Base-by-base conservation (phyloP, 37 sponge, comb jelly and placozoan genomes). In the Petrosia ficiformis region DNA sequence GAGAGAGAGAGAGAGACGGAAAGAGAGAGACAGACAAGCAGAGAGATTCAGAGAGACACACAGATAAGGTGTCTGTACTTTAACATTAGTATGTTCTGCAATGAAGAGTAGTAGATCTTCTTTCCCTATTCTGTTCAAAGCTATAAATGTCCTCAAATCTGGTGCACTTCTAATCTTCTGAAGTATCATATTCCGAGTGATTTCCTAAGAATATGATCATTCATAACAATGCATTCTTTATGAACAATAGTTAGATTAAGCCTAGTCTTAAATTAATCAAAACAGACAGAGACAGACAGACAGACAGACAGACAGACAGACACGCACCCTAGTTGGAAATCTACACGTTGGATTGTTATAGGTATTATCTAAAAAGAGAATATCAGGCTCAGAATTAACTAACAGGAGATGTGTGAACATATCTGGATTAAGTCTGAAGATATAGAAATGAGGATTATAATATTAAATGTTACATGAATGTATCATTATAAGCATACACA, bases 361-460 rank as follows among this genome's bases (percentile, higher is more conserved):
- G n/a, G 94, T 90, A 71, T 96, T 96, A 71, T 96, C 97, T 25
- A 96, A 56, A 73, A 88, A 96, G 44, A 96, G 80, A 16, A 81
- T 33, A 64, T 96, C 96, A 34, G 92, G 68, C 35, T 31, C 35
- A 36, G 64, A 67, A 26, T 59, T 21, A 11, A 72, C 42, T 33
- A 92, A 79, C n/a, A 64, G 8, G 4, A 76, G 79, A 30, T 77
- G 71, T 21, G 24, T 35, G 37, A 66, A 31, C 82, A 87, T 77
- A 2, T 30, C 28, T 26, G 78, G 78, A 54, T 41, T 58, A n/a
- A 63, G 66, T 42, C 88, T 87, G 42, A 28, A 24, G 22, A 61
- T 38, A 38, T 76, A 58, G 38, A 22, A 61, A 14, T 29, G 6
- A 34, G 5, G 48, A 48, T 48, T 8, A 48, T 19, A 48, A 48